Base-by-base conservation (phyloP, 53 echinoderm and acorn worm genomes). In the Echinometra lucunter region DNA sequence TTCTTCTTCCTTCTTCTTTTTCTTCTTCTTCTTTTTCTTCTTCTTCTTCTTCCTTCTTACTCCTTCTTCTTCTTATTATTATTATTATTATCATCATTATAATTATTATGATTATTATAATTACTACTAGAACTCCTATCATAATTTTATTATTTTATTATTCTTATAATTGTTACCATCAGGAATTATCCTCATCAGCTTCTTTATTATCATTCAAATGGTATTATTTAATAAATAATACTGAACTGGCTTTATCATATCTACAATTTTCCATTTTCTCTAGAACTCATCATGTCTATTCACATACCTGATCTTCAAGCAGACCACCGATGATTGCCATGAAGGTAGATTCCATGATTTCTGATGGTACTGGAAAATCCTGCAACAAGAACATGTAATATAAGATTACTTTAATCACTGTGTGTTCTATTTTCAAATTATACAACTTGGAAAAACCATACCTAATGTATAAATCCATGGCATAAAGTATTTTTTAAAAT, bases 271-370 rank as follows among this genome's bases (percentile, higher is more conserved):
- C 18, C 28, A 28, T 4, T 66, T 66, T 66, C 11, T 47, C 0
- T 37, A 35, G 37, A 74, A 18, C 28, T n/a, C 9, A 69, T 89
- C 34, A 53, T 58, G 37, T 9, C 37, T 35, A n/a, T 25, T 42
- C 45, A 18, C 25, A 42, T 96, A 99, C 99, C 95, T 96, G 94
- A 94, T 97, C 95, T 89, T 98, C 96, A 40, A 95, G 58, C 19
- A 98, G 78, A 69, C 95, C 96, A 95, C 99, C 99, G 23, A 99
- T 70, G 40, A 99, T 88, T 58, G 99, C 97, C 42, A 96, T 88
- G 82, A 99, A 95, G 60, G 97, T 91, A 17, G 88, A 93, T 85
- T 98, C 95, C 32, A 95, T 37, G 53, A 96, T 93, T 40, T 97
- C 96, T 32, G 35, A 80, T 21, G 99, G 98, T 1, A 95, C 37